Percentiles rank a stretch among this genome's conserved stretches.
phyloP scores from a whole-genome alignment of 2,113 vertebrate genomes.

The Okapia johnstoni region DNA sequence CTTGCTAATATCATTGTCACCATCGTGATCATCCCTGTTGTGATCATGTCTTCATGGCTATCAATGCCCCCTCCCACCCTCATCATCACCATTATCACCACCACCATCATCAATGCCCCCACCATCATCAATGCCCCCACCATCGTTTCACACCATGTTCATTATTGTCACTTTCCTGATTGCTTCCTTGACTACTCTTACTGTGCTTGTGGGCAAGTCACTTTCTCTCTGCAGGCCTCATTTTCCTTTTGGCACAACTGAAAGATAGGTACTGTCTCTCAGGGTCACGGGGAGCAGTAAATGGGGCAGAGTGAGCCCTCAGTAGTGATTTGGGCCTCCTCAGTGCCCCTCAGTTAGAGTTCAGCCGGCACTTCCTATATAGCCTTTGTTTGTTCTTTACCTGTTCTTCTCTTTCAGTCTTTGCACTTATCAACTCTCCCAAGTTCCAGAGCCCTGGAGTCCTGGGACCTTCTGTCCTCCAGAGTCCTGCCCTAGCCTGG shows the following conservation, averaged over 20 bases:
- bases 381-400: not conserved
- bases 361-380: no score
- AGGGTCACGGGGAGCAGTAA: not conserved
- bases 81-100: accelerated
- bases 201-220: not conserved
- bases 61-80: accelerated
- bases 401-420: not conserved
- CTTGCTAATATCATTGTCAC: accelerated
- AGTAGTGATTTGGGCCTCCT: accelerated
- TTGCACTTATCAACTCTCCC: not conserved
- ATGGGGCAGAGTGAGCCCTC: no score
- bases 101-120: accelerated
- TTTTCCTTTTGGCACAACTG: not conserved
- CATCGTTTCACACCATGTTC: accelerated
- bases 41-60: not conserved
- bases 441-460: accelerated
- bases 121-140: accelerated
- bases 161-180: not conserved
- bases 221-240: not conserved
- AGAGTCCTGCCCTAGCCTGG: not conserved
- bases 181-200: not conserved
- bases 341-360: accelerated
- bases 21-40: no score
- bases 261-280: not conserved
- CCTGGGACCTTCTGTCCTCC: no score